Percentiles rank a stretch among this genome's conserved stretches.
Conservation (phyloP, 2,888 invertebrate species). For the Eudasyphora cyanicolor region DNA sequence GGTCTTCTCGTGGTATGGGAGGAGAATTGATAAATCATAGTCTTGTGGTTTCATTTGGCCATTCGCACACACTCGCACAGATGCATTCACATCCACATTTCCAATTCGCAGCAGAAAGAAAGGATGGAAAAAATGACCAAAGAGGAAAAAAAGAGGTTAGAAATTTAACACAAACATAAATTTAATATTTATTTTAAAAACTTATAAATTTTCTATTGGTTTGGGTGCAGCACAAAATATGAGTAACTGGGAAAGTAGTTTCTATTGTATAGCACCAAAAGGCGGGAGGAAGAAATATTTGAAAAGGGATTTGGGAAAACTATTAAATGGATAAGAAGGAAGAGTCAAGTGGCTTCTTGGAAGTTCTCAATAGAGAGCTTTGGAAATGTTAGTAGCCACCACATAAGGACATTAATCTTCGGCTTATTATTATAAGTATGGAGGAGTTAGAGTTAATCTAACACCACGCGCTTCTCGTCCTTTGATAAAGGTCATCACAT, state of each 20-base stretch:
- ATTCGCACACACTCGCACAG: neutral
- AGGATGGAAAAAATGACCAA: neutral
- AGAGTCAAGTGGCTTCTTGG: constrained; percentile 2
- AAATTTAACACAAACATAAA: constrained; percentile 17
- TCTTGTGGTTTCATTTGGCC: constrained; percentile 37
- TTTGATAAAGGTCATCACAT: neutral
- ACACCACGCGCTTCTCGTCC: too few relatives aligned
- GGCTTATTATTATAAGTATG: neutral
- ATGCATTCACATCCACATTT: neutral
- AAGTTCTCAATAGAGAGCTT: constrained; percentile 12
- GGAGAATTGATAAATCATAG: constrained; percentile 55
- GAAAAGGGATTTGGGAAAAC: neutral
- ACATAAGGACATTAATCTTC: constrained; percentile 15
- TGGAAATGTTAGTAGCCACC: neutral
- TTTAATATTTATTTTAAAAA: constrained; percentile 29
- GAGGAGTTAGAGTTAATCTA: neutral
- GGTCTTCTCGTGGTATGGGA: neutral
- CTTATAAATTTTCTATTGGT: neutral
- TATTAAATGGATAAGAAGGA: neutral
- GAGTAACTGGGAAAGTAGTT: too few relatives aligned
- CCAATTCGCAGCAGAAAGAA: neutral
- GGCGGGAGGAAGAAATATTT: neutral
- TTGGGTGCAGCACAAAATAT: neutral
- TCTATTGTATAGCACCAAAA: neutral
- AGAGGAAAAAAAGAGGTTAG: neutral